These are phyloP conservation scores for Corbicula japonica DNA, from an alignment of 2,888 invertebrate genomes.

Conservation along the genomic window DNA sequence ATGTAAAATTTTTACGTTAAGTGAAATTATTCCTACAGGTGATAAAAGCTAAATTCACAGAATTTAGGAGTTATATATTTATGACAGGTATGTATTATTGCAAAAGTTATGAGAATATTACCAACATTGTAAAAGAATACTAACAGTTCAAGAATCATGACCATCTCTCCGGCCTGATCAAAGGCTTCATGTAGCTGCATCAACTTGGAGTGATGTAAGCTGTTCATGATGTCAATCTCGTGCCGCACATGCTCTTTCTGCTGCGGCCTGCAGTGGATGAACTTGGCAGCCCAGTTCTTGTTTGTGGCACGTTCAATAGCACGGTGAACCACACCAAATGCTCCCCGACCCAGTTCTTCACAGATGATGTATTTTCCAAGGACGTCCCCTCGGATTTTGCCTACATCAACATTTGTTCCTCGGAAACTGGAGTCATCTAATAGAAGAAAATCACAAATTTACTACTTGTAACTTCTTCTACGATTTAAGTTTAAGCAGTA, in stretches of 20 bases:
- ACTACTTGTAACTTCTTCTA: too few species aligned
- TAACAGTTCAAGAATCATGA: constrained; percentile 87
- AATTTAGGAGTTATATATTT: too few species aligned
- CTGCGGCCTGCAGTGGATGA: constrained; percentile 86
- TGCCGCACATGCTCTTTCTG: constrained; percentile 86
- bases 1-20: too few species aligned
- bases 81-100: too few species aligned
- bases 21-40: too few species aligned
- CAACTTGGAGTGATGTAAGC: constrained; percentile 86
- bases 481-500: too few species aligned
- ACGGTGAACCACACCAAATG: constrained; percentile 87
- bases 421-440: constrained; percentile 76
- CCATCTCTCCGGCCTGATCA: constrained; percentile 87
- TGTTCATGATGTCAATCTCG: constrained; percentile 87
- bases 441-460: constrained; percentile 17
- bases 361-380: constrained; percentile 85
- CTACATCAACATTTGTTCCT: constrained; percentile 79
- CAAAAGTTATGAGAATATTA: not conserved
- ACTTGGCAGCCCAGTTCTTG: constrained; percentile 87
- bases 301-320: constrained; percentile 87
- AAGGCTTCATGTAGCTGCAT: constrained; percentile 87
- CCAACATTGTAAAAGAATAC: constrained; percentile 62
- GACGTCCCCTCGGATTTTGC: constrained; percentile 82
- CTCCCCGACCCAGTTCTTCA: constrained; percentile 86
- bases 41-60: too few species aligned